Evolutionary conservation across 2,888 invertebrate genomes (phyloP), one percentile per base, ranked within the genome.

Genomic region (Aricia artaxerxes): DNA sequence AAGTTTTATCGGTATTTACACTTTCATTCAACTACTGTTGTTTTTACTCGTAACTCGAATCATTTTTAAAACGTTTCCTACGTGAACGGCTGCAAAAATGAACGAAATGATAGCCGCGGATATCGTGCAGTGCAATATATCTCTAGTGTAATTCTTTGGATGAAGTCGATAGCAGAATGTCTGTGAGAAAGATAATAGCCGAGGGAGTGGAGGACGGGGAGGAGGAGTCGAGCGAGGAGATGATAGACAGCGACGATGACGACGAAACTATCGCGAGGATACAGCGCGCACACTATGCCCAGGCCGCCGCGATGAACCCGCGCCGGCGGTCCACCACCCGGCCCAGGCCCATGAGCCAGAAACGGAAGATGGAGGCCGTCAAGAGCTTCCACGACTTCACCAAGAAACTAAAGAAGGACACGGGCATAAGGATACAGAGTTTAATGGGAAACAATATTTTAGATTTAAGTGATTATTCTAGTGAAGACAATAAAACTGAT

Each of bases 391-490:
- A 94, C 83, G 88, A 95, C 83, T 95, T 95, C 83, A 95, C 95
- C 6, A 95, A 95, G 85, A 94, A 93, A 87, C 89, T 95, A 35
- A 95, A 95, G 86, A 90, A 94, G 85, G 95, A 95, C 87, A 94
- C 95, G 82, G 95, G 95, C 82, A 92, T 95, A 83, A 88, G 89
- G 80, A 95, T 95, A 82, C 91, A 92, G 82, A 92, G 95, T 83
- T 89, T 95, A 87, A 92, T 92, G 81, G 94, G 94, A 81, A 92
- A 92, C 83, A 92, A 93, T 85, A 86, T 95, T 81, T 89, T 95
- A 89, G 94, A 94, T 81, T 86, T 94, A 85, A 92, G 92, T 90
- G 94, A 94, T 81, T 92, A 88, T 86, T 91, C 94, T 83, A 94
- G 94, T 91, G 93, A 93, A 81, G 90, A 90, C 72, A 90, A 89